Conservation (phyloP, 2,888 invertebrate genomes). For the Brachyopa scutellaris region DNA sequence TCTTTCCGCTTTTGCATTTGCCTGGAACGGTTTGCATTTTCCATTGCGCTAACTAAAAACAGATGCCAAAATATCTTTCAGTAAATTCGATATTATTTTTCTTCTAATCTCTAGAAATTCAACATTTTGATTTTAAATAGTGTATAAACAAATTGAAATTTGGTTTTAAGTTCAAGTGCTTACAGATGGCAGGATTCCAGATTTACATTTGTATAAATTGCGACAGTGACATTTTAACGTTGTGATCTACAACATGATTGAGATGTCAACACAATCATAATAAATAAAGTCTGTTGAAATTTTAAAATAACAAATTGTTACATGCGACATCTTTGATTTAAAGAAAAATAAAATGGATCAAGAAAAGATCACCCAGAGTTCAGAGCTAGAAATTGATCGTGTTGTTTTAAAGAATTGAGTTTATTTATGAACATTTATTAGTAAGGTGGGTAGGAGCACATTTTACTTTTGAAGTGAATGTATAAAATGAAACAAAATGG, state of each 20-base stretch:
- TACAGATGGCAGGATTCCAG: conserved; percentile 27
- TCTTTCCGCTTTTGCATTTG: background rate
- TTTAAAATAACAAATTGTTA: background rate
- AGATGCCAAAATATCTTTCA: no score
- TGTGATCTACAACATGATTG: background rate
- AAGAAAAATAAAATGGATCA: background rate
- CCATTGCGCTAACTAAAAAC: background rate
- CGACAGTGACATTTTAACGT: conserved; percentile 1
- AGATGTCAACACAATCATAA: background rate
- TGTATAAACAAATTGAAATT: conserved; percentile 34
- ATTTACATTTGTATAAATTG: background rate
- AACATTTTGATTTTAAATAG: conserved; percentile 13
- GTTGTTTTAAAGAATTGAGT: background rate
- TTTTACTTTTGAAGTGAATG: no score
- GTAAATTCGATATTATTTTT: no score
- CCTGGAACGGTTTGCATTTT: background rate
- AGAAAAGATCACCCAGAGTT: background rate
- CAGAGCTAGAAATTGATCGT: background rate
- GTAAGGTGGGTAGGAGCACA: no score
- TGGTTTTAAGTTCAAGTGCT: conserved; percentile 33
- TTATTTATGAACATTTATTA: no score
- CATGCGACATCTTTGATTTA: background rate
- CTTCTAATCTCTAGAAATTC: no score
- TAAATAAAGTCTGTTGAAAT: background rate
- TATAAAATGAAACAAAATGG: no score